phyloP scores from a whole-genome alignment of 2,113 vertebrate genomes.

The Paedocypris sp. region DNA sequence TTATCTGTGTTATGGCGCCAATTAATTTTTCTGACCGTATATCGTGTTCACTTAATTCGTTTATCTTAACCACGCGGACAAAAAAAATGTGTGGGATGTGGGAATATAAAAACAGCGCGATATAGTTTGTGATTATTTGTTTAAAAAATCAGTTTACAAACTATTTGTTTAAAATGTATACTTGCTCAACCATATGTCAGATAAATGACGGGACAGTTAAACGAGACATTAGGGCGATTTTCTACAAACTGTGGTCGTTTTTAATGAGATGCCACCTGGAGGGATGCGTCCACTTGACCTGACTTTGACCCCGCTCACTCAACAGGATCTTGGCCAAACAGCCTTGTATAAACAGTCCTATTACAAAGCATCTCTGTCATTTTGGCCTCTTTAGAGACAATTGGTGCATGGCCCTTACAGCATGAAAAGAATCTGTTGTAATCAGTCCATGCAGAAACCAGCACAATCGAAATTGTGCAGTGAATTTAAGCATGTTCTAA shows the following conservation, averaged over 20 bases:
- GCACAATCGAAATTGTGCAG: not conserved
- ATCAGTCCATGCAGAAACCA: not conserved
- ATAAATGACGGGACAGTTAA: too few species aligned
- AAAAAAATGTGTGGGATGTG: too few species aligned
- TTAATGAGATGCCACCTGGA: conserved; percentile 25
- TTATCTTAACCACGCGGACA: too few species aligned
- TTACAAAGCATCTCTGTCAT: conserved; percentile 38
- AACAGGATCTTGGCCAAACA: conserved; percentile 37
- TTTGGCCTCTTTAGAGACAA: conserved; percentile 13
- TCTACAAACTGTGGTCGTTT: not conserved
- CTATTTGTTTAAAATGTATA: too few species aligned
- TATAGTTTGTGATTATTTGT: too few species aligned
- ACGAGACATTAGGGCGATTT: not conserved
- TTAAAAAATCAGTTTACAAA: too few species aligned
- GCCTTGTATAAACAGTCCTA: conserved; percentile 35
- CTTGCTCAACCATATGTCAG: too few species aligned
- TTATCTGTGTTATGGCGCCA: too few species aligned
- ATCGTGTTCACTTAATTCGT: too few species aligned
- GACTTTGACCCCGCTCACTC: conserved; percentile 36
- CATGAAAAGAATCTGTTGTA: not conserved
- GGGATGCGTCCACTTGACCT: conserved; percentile 35
- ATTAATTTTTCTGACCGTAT: too few species aligned
- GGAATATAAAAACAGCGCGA: too few species aligned
- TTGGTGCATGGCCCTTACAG: not conserved
- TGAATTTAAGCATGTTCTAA: not conserved